Evolutionary conservation across 2,797 vertebrate genomes (phyloP), one percentile per base, ranked within the genome.

Genomic region (Emys orbicularis): DNA sequence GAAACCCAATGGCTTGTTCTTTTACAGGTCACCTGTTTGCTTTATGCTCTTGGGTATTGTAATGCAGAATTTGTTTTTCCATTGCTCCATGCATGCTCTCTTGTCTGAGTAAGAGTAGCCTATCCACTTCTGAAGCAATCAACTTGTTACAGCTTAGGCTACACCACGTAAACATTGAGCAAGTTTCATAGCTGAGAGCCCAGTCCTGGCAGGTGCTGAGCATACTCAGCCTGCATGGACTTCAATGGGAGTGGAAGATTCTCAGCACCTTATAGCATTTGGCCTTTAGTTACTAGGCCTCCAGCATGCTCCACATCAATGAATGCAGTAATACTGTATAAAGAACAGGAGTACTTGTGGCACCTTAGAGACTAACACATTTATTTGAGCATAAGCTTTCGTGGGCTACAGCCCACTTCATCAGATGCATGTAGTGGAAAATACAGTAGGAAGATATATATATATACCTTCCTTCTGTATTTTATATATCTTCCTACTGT

Each of bases 51-150:
- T 50, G 21, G 93, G 83, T 83, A 91, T 84, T 96, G 96, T 47
- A 97, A 83, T 88, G 91, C 83, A n/a, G 41, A 91, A 89, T 96
- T 94, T 95, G 94, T 92, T 97, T 92, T 90, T 81, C 95, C 94
- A 94, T 21, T 85, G 90, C 95, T 83, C 47, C n/a, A 16, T 52
- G 65, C 34, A 11, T 3, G 44, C 90, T 83, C 79, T 81, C 88
- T 79, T 79, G 86, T 94, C 89, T 77, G 49, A 82, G 44, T 37
- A 41, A 81, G 79, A 94, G 84, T 31, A 89, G 72, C 94, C 88
- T 50, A 8, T 41, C 90, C 54, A 16, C 88, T 95, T 91, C 91
- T 59, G 93, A 86, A 96, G 96, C 93, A 90, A 72, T 47, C 31
- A 16, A 77, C 84, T 87, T 23, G 37, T 94, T 85, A 81, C 72